phyloP scores from a whole-genome alignment of 2,888 invertebrate genomes.

The Automeris io region DNA sequence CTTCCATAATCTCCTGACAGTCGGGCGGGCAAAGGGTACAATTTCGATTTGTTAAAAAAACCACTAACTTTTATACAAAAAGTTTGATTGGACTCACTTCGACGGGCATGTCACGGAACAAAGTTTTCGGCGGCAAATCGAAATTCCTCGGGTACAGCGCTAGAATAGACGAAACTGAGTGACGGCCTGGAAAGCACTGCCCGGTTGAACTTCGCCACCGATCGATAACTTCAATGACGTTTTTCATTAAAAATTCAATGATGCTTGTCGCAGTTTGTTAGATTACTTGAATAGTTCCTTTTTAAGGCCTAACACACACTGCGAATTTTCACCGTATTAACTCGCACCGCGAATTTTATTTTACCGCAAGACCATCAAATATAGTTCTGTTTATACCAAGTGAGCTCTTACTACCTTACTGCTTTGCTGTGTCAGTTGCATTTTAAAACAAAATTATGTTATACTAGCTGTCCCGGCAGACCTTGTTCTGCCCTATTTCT shows the following conservation, averaged over 20 bases:
- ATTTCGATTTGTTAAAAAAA: background rate
- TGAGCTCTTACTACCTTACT: too few species aligned
- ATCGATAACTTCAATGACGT: conserved; percentile 7
- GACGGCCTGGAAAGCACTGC: background rate
- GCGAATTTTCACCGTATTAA: too few species aligned
- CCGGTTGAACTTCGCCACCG: background rate
- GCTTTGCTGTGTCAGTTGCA: too few species aligned
- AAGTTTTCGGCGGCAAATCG: conserved; percentile 1
- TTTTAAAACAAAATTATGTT: too few species aligned
- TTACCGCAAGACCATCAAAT: too few species aligned
- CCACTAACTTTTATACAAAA: background rate
- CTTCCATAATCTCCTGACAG: background rate
- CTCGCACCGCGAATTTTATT: too few species aligned
- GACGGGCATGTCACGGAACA: background rate
- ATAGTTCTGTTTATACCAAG: too few species aligned
- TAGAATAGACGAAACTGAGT: background rate
- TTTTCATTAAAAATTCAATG: conserved; percentile 7
- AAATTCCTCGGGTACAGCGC: background rate
- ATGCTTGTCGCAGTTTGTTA: too few species aligned
- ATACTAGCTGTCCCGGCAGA: too few species aligned
- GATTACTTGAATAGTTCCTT: too few species aligned
- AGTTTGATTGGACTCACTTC: conserved; percentile 2
- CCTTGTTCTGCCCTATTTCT: too few species aligned
- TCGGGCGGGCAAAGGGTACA: background rate
- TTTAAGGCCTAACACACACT: too few species aligned